Conservation (phyloP, 2,888 invertebrate species). For the Odontothrips loti region DNA sequence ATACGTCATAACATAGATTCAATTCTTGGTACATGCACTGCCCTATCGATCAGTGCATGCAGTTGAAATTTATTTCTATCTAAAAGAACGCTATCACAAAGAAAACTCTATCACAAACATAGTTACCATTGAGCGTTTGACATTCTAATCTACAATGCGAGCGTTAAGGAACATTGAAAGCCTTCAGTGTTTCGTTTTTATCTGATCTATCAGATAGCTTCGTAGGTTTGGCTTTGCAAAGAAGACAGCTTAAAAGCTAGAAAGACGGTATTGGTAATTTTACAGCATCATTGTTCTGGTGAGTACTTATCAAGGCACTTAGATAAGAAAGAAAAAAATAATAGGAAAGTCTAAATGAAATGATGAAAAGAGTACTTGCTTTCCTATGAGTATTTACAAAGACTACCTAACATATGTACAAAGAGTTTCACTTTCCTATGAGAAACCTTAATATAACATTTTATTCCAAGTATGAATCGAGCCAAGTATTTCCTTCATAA, state of each 20-base stretch:
- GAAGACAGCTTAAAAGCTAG: too few relatives aligned
- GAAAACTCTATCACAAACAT: slow-evolving; percentile 17
- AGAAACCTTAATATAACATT: too few relatives aligned
- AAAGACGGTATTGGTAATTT: too few relatives aligned
- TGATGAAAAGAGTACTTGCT: not conserved
- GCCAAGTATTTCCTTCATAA: too few relatives aligned
- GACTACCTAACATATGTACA: not conserved
- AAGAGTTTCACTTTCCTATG: not conserved
- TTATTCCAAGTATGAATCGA: too few relatives aligned
- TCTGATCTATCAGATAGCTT: not conserved
- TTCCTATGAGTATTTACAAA: not conserved
- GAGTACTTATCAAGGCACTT: not conserved
- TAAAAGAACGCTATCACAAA: slow-evolving; percentile 7
- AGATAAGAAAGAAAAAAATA: not conserved
- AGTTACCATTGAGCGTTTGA: slow-evolving; percentile 22
- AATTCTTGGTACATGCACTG: not conserved
- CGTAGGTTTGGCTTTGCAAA: too few relatives aligned
- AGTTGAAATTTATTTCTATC: slow-evolving; percentile 25
- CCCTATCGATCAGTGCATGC: not conserved
- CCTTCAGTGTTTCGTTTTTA: not conserved
- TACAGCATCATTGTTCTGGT: not conserved
- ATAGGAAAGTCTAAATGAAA: not conserved
- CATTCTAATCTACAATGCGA: not conserved
- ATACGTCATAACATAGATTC: not conserved
- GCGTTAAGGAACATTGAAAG: not conserved